A percentile compares a stretch with the other conserved stretches of the same genome.
Evolutionary conservation across 2,113 vertebrate genomes (phyloP).

Genomic region (Microtus pennsylvanicus): DNA sequence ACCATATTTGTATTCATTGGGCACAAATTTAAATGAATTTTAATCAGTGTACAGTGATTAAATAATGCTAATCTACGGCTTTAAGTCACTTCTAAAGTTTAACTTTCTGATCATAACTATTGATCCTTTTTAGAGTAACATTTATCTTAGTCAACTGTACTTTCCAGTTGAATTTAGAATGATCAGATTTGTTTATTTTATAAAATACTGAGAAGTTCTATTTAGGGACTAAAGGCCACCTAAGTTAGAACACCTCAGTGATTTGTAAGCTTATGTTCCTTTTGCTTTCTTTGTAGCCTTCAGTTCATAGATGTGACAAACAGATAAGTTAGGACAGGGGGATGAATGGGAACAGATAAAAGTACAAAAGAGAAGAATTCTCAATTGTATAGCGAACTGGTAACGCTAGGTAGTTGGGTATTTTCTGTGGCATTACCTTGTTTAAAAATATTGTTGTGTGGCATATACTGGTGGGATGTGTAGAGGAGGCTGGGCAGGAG

Average conservation of each 20-base stretch:
- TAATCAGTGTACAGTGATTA: not conserved
- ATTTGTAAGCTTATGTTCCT: not conserved
- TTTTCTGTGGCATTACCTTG: not conserved
- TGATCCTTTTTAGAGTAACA: not conserved
- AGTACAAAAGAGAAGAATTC: not conserved
- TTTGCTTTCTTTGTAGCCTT: slow-evolving; percentile 2
- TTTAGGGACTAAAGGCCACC: not conserved
- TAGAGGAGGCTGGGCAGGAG: too few species aligned
- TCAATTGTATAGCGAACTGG: not conserved
- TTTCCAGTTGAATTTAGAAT: slow-evolving; percentile 27
- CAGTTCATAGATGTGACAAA: not conserved
- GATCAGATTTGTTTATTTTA: not conserved
- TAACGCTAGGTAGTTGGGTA: not conserved
- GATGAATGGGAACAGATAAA: not conserved
- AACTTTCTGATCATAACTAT: not conserved
- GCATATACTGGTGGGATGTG: not conserved
- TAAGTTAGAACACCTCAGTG: not conserved
- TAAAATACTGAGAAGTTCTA: not conserved
- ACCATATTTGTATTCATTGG: not conserved
- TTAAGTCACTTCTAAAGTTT: not conserved
- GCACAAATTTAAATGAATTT: not conserved
- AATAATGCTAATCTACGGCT: not conserved
- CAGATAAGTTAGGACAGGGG: not conserved
- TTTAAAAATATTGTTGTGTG: not conserved
- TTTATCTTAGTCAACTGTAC: not conserved